Evolutionary conservation across 2,797 vertebrate genomes (phyloP).

Genomic region (Nyctalus aviator): DNA sequence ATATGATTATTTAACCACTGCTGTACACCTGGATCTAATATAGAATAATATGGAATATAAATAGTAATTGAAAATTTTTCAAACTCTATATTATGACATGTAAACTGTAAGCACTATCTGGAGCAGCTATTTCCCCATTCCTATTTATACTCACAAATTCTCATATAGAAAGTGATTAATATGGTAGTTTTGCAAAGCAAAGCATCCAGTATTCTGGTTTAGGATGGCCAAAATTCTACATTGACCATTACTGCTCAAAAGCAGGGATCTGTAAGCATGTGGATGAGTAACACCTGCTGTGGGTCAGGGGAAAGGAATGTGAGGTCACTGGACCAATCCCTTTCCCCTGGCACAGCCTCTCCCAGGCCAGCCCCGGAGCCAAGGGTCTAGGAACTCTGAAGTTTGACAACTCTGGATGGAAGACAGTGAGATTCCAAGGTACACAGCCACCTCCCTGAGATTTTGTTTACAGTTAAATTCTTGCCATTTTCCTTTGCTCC

Average conservation of each 20-base stretch:
- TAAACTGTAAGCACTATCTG: background rate
- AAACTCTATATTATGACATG: background rate
- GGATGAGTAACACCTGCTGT: background rate
- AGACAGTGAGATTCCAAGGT: background rate
- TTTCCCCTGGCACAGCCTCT: too few relatives aligned
- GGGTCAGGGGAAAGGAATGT: background rate
- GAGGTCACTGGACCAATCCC: background rate
- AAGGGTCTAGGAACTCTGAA: background rate
- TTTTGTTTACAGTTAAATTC: constrained; percentile 68
- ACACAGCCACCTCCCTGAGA: constrained; percentile 30
- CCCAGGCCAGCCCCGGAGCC: background rate
- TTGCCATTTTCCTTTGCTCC: constrained; percentile 72
- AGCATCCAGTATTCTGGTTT: background rate
- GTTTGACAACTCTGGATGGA: background rate
- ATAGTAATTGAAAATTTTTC: background rate
- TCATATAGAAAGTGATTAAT: constrained; percentile 28
- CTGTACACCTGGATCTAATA: too few relatives aligned
- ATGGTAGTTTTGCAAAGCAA: background rate
- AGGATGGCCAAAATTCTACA: background rate
- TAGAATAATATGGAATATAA: background rate
- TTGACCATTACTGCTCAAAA: background rate
- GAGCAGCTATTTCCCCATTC: background rate
- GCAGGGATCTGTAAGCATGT: background rate
- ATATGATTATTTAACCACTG: background rate
- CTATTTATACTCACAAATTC: background rate